Percentiles rank a stretch among this genome's conserved stretches.
phyloP scores from a whole-genome alignment of 2,113 vertebrate species.

The Zapornia atra region DNA sequence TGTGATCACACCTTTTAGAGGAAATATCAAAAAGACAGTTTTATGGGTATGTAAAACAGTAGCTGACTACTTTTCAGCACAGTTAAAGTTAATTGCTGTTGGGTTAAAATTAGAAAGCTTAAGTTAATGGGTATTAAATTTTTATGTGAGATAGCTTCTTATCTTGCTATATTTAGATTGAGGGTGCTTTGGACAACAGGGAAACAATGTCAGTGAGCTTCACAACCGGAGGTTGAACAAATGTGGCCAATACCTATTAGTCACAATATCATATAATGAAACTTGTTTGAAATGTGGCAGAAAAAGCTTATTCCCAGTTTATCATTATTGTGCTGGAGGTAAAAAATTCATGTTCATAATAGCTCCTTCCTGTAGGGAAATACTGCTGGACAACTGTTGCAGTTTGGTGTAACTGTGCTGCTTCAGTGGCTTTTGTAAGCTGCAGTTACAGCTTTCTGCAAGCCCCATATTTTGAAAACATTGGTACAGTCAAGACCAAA shows the following conservation, averaged over 20 bases:
- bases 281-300: background rate
- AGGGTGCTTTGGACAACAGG: background rate
- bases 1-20: conserved; percentile 82
- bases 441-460: too few relatives aligned
- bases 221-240: fast-evolving
- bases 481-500: too few relatives aligned
- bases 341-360: background rate
- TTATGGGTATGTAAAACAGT: background rate
- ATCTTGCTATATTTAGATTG: background rate
- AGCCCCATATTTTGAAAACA: too few relatives aligned
- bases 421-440: too few relatives aligned
- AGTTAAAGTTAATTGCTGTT: background rate
- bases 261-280: background rate
- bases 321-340: background rate
- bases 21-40: background rate
- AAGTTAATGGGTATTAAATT: background rate
- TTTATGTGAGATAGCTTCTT: background rate
- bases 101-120: background rate
- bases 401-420: too few relatives aligned
- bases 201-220: background rate
- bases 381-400: background rate
- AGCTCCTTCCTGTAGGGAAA: background rate
- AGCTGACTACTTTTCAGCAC: background rate
- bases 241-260: background rate
- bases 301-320: background rate